Evolutionary conservation across 2,888 invertebrate species (phyloP), one percentile per base, ranked within the genome.

Genomic region (Apomyelois bistriatella): DNA sequence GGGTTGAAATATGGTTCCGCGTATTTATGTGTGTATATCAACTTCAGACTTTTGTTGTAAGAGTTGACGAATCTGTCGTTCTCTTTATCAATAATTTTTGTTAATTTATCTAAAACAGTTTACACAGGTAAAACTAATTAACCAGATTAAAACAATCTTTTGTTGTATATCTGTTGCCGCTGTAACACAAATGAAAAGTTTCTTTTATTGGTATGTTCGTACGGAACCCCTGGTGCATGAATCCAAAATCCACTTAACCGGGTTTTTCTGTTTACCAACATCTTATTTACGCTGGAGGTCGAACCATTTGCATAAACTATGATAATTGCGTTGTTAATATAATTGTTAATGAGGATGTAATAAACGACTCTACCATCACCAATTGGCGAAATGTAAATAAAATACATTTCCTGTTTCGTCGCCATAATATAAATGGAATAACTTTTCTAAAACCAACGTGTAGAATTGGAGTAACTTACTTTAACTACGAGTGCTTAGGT

Each of bases 331-430:
- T 46, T 16, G 46, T 32, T 46, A 32, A 46, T 35, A 73, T 58
- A 57, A 66, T 71, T 68, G 78, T 76, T 83, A 84, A 85, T 84
- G 73, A 83, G 84, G 84, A 85, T 73, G 77, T 79, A 76, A 74
- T 79, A 74, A 74, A 70, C 64, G 10, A 9, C 52, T 49, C 12
- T 15, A 15, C 7, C 30, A 8, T 50, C 30, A 41, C 35, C 13
- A 7, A 17, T n/a, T 22, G 22, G 22, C 22, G 2, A 22, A 22
- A 22, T 22, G 22, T 22, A 22, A 22, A 22, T n/a, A n/a, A n/a
- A n/a, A n/a, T n/a, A n/a, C n/a, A n/a, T n/a, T n/a, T n/a, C n/a
- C n/a, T n/a, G n/a, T n/a, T n/a, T n/a, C n/a, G n/a, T n/a, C n/a
- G n/a, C n/a, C n/a, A n/a, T n/a, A n/a, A n/a, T n/a, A n/a, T n/a